Evolutionary conservation across 2,888 invertebrate species (phyloP), one percentile per base, ranked within the genome.

Genomic region (Hypomecis punctinalis): DNA sequence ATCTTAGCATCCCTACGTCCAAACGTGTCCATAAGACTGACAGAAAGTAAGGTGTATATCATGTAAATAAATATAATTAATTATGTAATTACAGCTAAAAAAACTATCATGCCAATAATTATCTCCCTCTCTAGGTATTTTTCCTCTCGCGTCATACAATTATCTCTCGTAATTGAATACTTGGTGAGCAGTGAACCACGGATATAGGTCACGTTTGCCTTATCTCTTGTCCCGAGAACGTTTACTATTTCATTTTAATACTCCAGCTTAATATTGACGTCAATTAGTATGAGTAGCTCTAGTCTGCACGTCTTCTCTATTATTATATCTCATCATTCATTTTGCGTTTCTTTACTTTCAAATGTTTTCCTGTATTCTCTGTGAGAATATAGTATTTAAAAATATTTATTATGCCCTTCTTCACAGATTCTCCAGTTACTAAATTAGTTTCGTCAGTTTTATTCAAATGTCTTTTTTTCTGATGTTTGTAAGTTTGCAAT

Each of bases 81-180:
- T 23, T 23, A 23, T 23, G 3, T 23, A 23, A 23, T 23, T 23
- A 23, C 23, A 23, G 23, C 23, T 23, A 23, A 23, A 23, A 23
- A 23, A 23, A 2, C 23, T 23, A 23, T 23, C 23, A 23, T 23
- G 23, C 23, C 23, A 23, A 23, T 23, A 23, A 23, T 23, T 23
- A 23, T 23, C 23, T 23, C 23, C 23, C 9, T 11, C 45, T 39
- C 43, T 70, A 68, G 65, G 71, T 74, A 71, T 75, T 73, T 71
- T 78, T 75, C 73, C 73, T 72, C 52, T 10, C 59, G 58, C 67
- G 61, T 68, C 61, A 62, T 47, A 42, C 11, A 5, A 36, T 74
- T 76, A 76, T 77, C 73, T 5, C 9, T 47, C 56, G 66, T 74
- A 75, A 75, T 77, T 77, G 73, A 76, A 79, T 61, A 65, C 11